These are phyloP conservation scores for Cotesia vestalis DNA, from an alignment of 1,140 invertebrate species.

Conservation along the genomic window DNA sequence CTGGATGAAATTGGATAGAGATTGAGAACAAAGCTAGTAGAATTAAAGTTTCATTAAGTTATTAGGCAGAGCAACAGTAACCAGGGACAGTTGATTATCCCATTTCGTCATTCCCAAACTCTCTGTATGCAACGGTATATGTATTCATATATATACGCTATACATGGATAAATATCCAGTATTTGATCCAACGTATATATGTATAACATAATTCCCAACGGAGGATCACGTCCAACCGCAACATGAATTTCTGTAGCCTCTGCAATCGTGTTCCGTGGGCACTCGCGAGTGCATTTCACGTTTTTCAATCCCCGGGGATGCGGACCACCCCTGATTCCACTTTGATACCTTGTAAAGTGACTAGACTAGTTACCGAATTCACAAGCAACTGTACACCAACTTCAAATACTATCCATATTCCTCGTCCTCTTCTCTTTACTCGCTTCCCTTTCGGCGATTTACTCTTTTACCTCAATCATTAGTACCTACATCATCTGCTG, in stretches of 20 bases:
- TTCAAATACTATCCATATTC: not conserved
- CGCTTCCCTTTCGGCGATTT: no score
- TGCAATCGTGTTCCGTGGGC: constrained; percentile 14
- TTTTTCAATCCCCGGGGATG: not conserved
- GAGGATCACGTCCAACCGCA: not conserved
- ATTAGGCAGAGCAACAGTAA: no score
- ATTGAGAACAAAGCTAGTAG: no score
- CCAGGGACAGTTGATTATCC: no score
- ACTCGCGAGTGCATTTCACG: constrained; percentile 17
- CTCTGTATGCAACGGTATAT: not conserved
- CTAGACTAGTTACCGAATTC: not conserved
- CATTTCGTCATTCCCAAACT: not conserved
- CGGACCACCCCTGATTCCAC: constrained; percentile 12
- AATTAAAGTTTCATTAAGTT: no score
- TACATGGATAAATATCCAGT: not conserved
- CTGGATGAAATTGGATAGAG: no score
- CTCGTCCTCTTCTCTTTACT: no score
- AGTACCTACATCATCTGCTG: not conserved
- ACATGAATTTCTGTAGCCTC: not conserved
- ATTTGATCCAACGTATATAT: constrained; percentile 1
- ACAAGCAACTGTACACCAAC: not conserved
- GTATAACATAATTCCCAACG: not conserved
- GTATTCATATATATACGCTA: no score
- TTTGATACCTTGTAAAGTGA: constrained; percentile 26
- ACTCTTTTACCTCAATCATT: no score